Base-by-base conservation (phyloP, 2,888 invertebrate species). In the Muschampia plurimacula region DNA sequence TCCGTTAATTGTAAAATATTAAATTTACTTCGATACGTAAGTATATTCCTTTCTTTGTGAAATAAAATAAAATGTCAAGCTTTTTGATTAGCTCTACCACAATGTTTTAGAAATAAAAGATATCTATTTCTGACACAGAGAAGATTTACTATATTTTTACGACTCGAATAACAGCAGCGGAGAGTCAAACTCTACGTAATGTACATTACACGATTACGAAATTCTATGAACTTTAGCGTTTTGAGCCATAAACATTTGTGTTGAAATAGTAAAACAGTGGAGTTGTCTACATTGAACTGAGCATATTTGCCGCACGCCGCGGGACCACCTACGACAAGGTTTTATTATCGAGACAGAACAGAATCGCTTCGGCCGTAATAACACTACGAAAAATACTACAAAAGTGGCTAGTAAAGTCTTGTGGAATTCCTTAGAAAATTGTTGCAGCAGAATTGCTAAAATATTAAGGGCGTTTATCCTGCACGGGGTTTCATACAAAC, bases 221-320 rank as follows among this genome's bases (percentile, higher is more conserved):
- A 71, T 60, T 71, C 70, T 22, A 66, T 66, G 71, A 71, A 71
- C 71, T 71, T 71, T 66, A 66, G 41, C 71, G 71, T 71, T 71
- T 71, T 60, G 60, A 41, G 66, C 78, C 74, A 77, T 79, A 76
- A 76, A 79, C 75, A 66, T 71, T 71, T 76, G 74, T 72, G 81
- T 86, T 82, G 82, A 81, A 82, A 89, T 83, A 84, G 84, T 92
- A 89, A 91, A 91, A 89, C 85, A 84, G 88, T 86, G 86, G 82
- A 83, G 84, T 84, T 86, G 86, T 89, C 91, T 91, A 90, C 89
- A 91, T 89, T 85, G 85, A 87, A 87, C 85, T 86, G 83, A 84
- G 82, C 88, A 83, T 88, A 86, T 86, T 84, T 85, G 82, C 82
- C 83, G 81, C 84, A 86, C 86, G 85, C 83, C 83, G 85, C 81